Evolutionary conservation across 2,797 vertebrate species (phyloP), one percentile per base, ranked within the genome.

Genomic region (Meriones psammophilus): DNA sequence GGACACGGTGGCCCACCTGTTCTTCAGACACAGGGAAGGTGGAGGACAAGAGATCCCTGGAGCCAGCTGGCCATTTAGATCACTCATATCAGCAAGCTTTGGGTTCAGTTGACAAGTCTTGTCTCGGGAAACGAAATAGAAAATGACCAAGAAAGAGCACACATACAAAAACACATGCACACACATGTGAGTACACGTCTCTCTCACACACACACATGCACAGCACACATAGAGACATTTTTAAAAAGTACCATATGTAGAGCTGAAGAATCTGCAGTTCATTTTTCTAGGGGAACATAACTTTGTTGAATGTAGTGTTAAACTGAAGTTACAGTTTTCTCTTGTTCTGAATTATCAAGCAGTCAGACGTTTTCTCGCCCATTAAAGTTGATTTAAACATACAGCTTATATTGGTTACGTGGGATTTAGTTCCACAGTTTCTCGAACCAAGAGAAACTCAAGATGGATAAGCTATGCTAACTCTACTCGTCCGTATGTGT

Each of bases 361-460:
- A 62, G 30, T 92, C 74, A 68, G 78, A 76, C 0, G n/a, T 69
- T 77, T 54, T 73, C 36, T 12, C 7, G 4, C 20, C 46, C 76
- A 88, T 95, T 93, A 79, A 88, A 89, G n/a, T 30, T 96, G 84
- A 97, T 95, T 96, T 92, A 96, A 95, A 66, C 91, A 71, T n/a
- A 62, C 33, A 90, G 73, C 62, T 85, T 92, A 56, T 93, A 15
- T 20, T 88, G 58, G 36, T 89, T 96, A 81, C 58, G 56, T 74
- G 77, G 81, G 42, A 95, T 95, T 96, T 96, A 89, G 83, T 71
- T 95, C 62, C 22, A 8, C 10, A 17, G 58, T 87, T 89, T 85
- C 73, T 91, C 78, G 89, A 96, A 91, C 68, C 54, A 78, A 89
- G 93, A 89, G 86, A 94, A 96, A 93, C 62, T 86, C 88, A 96